These are phyloP conservation scores for Zaprionus capensis DNA, from an alignment of 1,140 invertebrate genomes.

Conservation along the genomic window DNA sequence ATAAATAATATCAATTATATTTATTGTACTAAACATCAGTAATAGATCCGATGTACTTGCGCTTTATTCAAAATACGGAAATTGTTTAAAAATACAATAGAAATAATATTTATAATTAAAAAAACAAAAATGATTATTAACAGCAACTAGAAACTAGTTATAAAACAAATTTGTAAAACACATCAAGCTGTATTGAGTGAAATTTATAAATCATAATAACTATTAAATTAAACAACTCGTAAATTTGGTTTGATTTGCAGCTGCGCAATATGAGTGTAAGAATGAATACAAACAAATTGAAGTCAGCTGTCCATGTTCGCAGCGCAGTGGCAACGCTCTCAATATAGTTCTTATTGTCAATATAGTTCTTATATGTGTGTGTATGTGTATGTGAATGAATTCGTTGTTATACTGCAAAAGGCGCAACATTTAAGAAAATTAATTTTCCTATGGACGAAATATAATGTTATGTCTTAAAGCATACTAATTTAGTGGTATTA, in stretches of 20 bases:
- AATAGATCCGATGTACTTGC: constrained; percentile 27
- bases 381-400: not conserved
- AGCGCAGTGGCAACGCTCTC: constrained; percentile 26
- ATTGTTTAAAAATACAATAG: constrained; percentile 25
- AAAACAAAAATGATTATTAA: constrained; percentile 13
- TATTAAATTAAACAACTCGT: constrained; percentile 30
- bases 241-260: constrained; percentile 9
- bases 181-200: constrained; percentile 10
- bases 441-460: constrained; percentile 14
- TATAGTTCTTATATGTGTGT: not conserved
- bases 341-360: not conserved
- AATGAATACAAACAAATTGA: not conserved
- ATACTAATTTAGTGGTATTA: not conserved
- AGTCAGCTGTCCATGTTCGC: not conserved
- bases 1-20: constrained; percentile 48
- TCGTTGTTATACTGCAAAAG: constrained; percentile 28
- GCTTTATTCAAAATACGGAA: constrained; percentile 32
- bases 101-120: constrained; percentile 19
- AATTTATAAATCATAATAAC: constrained; percentile 25
- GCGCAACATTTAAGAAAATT: constrained; percentile 44
- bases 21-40: constrained; percentile 43
- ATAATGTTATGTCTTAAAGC: not conserved
- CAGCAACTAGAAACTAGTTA: constrained; percentile 44
- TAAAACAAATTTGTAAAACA: constrained; percentile 39
- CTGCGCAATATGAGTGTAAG: not conserved